Conservation (phyloP, 2,797 vertebrate species). For the Thaleichthys pacificus region DNA sequence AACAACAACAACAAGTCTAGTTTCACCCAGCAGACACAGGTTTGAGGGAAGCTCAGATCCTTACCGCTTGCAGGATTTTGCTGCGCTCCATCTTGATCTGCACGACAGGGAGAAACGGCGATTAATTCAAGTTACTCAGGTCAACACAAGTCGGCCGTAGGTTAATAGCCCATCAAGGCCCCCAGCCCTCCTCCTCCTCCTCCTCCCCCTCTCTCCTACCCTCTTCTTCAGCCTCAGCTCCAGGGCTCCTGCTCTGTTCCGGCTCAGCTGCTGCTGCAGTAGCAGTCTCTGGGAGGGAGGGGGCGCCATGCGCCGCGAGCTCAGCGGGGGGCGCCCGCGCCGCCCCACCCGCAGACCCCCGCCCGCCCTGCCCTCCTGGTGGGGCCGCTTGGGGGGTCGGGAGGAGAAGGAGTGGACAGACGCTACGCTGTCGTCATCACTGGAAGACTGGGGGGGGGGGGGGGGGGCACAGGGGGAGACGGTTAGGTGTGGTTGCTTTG, state of each 20-base stretch:
- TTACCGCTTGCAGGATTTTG: constrained; percentile 74
- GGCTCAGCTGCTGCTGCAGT: constrained; percentile 77
- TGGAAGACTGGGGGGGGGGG: constrained; percentile 65
- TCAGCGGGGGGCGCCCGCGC: constrained; percentile 37
- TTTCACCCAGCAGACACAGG: not conserved
- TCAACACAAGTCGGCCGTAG: not conserved
- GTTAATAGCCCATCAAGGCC: not conserved
- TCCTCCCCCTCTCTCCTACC: constrained; percentile 48
- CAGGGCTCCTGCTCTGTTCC: constrained; percentile 76
- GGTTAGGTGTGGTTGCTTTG: not conserved
- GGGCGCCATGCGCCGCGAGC: constrained; percentile 64
- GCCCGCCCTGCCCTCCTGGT: constrained; percentile 66
- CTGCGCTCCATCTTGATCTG: constrained; percentile 80
- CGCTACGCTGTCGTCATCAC: constrained; percentile 62
- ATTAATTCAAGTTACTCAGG: not conserved
- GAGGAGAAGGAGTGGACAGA: constrained; percentile 59
- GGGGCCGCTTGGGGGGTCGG: constrained; percentile 63
- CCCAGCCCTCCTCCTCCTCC: not conserved
- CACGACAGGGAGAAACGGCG: constrained; percentile 25
- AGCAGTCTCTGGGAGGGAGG: constrained; percentile 79
- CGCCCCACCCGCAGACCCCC: constrained; percentile 32
- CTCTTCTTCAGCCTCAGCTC: constrained; percentile 76
- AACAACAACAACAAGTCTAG: not conserved
- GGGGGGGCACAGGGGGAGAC: not conserved
- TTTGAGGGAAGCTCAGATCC: constrained; percentile 26